Conservation (phyloP, 2,113 vertebrate genomes). For the Rana temporaria region DNA sequence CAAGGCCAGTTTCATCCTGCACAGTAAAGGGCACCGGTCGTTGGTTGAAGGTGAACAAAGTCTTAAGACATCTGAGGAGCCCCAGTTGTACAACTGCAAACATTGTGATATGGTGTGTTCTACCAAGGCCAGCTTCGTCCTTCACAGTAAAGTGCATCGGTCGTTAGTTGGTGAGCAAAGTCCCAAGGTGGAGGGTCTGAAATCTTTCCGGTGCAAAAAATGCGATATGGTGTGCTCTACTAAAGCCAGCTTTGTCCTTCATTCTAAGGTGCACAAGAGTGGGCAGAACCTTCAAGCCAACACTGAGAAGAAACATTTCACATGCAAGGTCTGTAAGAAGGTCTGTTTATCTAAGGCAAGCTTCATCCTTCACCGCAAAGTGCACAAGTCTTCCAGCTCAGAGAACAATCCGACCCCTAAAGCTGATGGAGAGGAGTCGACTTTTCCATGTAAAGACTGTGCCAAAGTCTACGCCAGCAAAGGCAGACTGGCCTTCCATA, state of each 20-base stretch:
- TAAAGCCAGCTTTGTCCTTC: too few relatives aligned
- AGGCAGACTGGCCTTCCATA: constrained; percentile 7
- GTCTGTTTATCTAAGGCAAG: constrained; percentile 7
- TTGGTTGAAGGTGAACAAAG: background rate
- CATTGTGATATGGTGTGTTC: background rate
- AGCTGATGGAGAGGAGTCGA: constrained; percentile 66
- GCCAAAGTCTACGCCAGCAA: constrained; percentile 76
- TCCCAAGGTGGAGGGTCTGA: background rate
- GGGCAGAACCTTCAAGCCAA: too few relatives aligned
- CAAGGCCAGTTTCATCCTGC: constrained; percentile 22
- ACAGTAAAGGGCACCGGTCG: background rate
- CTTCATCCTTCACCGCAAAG: constrained; percentile 7
- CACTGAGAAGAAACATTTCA: background rate
- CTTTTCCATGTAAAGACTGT: constrained; percentile 76
- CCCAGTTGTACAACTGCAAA: background rate
- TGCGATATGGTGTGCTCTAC: too few relatives aligned
- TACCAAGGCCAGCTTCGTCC: constrained; percentile 7
- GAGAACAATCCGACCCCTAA: background rate
- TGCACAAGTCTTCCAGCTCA: background rate
- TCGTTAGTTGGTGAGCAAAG: background rate
- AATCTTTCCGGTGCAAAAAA: too few relatives aligned
- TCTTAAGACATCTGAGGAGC: background rate
- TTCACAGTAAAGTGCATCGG: constrained; percentile 3
- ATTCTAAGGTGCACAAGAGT: too few relatives aligned
- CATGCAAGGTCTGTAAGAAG: constrained; percentile 6